Evolutionary conservation across 1,140 invertebrate genomes (phyloP), one percentile per base, ranked within the genome.

Genomic region (Meloidogyne hapla): DNA sequence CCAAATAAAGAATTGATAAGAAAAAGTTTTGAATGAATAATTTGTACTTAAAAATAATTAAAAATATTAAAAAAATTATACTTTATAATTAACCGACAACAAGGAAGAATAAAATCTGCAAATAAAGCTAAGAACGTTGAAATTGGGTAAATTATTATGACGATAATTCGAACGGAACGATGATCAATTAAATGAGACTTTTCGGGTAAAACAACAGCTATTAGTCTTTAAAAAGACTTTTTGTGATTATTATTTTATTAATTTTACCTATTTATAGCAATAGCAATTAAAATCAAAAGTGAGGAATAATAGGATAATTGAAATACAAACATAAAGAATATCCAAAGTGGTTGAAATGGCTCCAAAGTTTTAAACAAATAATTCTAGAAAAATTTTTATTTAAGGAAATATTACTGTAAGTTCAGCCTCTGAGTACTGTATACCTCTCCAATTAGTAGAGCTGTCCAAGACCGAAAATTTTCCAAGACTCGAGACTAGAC

Each of bases 321-420:
- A 45, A 61, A 69, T 21, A 69, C 21, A 40, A 69, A 38, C 13
- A 40, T 25, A 21, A 42, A 26, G 21, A 69, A 48, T 23, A 45
- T 26, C 25, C n/a, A 48, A 10, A 48, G 1, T 23, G 33, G 33
- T 25, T 48, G 40, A 42, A 40, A 69, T 21, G 33, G 25, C 15
- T 42, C 18, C 6, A 69, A 69, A 33, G 18, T 26, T 56, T 3
- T 0, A n/a, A 56, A 56, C 0, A 56, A 56, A 56, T 56, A 56
- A 56, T n/a, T 56, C 48, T 56, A 56, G n/a, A 56, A 42, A 56
- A 56, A n/a, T n/a, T 56, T n/a, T 15, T 56, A n/a, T n/a, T 56
- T n/a, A n/a, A 5, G n/a, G 33, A 8, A 33, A 8, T 33, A 6
- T 4, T 4, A 8, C 4, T 6, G 33, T 33, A 33, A 33, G n/a